A percentile compares a stretch with the other conserved stretches of the same genome.
phyloP scores from a whole-genome alignment of 1,140 invertebrate genomes.

The Marisa cornuarietis region DNA sequence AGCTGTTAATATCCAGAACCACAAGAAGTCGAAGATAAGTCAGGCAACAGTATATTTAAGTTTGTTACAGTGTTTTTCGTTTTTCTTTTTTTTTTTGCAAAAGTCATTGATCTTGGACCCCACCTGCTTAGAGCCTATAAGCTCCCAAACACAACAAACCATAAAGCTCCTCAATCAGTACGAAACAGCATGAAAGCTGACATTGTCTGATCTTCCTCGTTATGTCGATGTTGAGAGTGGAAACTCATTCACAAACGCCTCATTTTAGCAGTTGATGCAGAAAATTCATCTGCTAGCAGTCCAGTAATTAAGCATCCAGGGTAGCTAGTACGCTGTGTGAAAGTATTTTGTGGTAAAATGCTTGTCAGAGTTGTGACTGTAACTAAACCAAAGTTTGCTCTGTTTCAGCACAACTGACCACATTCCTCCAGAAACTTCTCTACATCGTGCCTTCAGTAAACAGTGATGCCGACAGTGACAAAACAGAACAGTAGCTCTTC shows the following conservation, averaged over 20 bases:
- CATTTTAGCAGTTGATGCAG: background rate
- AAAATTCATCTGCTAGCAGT: background rate
- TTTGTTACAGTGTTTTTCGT: no score
- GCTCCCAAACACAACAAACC: no score
- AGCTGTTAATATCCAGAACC: no score
- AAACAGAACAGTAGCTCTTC: no score
- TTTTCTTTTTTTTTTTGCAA: no score
- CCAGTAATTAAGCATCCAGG: background rate
- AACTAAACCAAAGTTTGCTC: constrained; percentile 8
- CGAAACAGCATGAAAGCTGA: no score
- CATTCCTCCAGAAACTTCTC: constrained; percentile 40
- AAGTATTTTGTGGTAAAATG: background rate
- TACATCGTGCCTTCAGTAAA: constrained; percentile 16
- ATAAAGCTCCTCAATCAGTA: no score
- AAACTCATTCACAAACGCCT: background rate
- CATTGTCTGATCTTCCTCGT: background rate
- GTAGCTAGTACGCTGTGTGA: no score
- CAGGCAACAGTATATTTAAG: no score
- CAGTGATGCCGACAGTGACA: background rate
- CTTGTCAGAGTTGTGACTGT: background rate
- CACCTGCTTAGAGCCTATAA: no score
- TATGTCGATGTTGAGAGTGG: background rate
- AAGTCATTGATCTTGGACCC: no score
- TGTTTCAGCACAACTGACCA: constrained; percentile 47
- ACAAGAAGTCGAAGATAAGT: no score